Evolutionary conservation across 2,113 vertebrate species (phyloP), one percentile per base, ranked within the genome.

Genomic region (Aspidoscelis tigris): DNA sequence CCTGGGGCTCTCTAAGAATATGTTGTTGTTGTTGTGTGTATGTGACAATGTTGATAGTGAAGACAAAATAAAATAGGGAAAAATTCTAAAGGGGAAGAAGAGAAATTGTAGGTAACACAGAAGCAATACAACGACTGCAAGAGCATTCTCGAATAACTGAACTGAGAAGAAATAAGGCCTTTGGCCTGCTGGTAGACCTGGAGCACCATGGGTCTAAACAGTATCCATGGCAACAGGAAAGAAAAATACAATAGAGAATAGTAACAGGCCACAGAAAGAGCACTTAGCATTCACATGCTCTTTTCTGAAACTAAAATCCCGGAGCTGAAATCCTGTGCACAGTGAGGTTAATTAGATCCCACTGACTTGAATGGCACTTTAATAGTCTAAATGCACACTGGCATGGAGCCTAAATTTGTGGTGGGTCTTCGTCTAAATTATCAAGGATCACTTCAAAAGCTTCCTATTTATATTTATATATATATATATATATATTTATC

Each of bases 221-320:
- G 26, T 72, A 7, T 50, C 83, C 68, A 50, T 79, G 70, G 77
- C 7, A 85, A 79, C 76, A 47, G 58, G 73, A 79, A 72, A 79
- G 55, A 72, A 43, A 83, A 73, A 26, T 50, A 79, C 65, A 72
- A 66, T 14, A 73, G 14, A 66, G 70, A 73, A 64, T 11, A 65
- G 55, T 44, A 83, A 64, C n/a, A 53, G 12, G 72, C 39, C 41
- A 71, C 24, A 65, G 61, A 12, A 12, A 21, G 20, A 21, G 14
- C 53, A 41, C 9, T 53, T 69, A 79, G 43, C 16, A 73, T 33
- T 39, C 50, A 64, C 65, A 77, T 5, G 44, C 12, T 44, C 21
- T 41, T 82, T 66, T 66, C 22, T 16, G 16, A 53, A 83, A n/a
- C 58, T 64, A 22, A 78, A 66, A n/a, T 74, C 24, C 53, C 24